Evolutionary conservation across 2,797 vertebrate genomes (phyloP).

Genomic region (Falco rusticolus): DNA sequence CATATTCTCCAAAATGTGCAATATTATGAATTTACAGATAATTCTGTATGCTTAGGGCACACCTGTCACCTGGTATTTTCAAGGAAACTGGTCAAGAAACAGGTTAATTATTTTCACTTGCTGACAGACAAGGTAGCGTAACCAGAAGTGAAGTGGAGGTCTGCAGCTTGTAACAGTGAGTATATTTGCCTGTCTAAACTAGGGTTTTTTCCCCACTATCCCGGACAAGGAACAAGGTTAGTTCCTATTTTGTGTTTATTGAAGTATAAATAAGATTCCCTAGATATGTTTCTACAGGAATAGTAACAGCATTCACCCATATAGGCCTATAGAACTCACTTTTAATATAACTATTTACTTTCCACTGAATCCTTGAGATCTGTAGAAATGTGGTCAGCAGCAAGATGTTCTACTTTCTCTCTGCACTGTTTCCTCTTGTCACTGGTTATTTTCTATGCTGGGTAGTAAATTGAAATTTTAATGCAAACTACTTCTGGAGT

Average conservation of each 20-base stretch:
- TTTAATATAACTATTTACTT: background rate
- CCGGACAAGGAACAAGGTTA: background rate
- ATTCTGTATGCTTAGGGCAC: background rate
- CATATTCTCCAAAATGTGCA: background rate
- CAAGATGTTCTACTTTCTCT: background rate
- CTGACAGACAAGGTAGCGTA: background rate
- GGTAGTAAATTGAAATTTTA: background rate
- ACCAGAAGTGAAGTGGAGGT: background rate
- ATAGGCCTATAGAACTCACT: background rate
- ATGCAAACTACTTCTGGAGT: background rate
- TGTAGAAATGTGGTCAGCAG: background rate
- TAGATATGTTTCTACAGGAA: background rate
- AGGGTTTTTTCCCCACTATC: background rate
- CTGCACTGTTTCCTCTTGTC: background rate
- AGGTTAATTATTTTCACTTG: background rate
- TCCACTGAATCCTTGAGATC: background rate
- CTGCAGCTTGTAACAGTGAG: background rate
- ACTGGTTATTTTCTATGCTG: background rate
- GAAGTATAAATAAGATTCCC: background rate
- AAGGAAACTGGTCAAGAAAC: conserved; percentile 17
- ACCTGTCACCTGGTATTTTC: background rate
- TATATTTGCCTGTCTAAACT: background rate
- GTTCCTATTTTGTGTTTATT: background rate
- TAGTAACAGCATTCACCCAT: background rate
- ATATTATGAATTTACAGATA: background rate